Evolutionary conservation across 2,888 invertebrate genomes (phyloP), one percentile per base, ranked within the genome.

Genomic region (Mactromeris polynyma): DNA sequence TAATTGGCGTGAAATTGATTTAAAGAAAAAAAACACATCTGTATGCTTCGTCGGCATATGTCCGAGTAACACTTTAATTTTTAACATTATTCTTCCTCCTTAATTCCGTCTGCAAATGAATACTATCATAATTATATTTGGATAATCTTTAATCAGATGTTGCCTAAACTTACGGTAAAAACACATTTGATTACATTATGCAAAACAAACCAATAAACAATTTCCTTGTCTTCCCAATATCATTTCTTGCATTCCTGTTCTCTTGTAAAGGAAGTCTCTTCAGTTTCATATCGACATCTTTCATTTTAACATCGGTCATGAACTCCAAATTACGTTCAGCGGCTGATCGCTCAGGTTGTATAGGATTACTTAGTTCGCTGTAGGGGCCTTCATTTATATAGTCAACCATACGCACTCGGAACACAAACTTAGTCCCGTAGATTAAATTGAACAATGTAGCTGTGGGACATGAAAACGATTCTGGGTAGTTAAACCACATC

Each of bases 181-280:
- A n/a, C n/a, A n/a, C n/a, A n/a, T n/a, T n/a, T n/a, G n/a, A n/a
- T n/a, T n/a, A n/a, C n/a, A n/a, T n/a, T n/a, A 51, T 19, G 51
- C 21, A 58, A 58, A n/a, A 58, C 51, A 38, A 79, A 85, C 85
- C 85, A 14, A 85, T 36, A 17, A 38, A 7, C 17, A 85, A 38
- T n/a, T 85, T 85, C 19, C 85, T 85, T 11, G 79, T 85, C 38
- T 85, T 85, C 26, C 54, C 54, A 46, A 51, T 21, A 51, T 85
- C 54, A 54, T 85, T 85, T 54, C 85, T 85, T 9, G 85, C 36
- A 38, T 38, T 38, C 4, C 0, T n/a, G 38, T 54, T 77, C 36
- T 85, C 82, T 64, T 82, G 58, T 40, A 82, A 64, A 21, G 82
- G 38, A 64, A 82, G 38, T 82, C 26, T 64, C 19, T 82, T 82